These are phyloP conservation scores for Chironomus striatipennis DNA, from an alignment of 1,140 invertebrate genomes.

Conservation along the genomic window DNA sequence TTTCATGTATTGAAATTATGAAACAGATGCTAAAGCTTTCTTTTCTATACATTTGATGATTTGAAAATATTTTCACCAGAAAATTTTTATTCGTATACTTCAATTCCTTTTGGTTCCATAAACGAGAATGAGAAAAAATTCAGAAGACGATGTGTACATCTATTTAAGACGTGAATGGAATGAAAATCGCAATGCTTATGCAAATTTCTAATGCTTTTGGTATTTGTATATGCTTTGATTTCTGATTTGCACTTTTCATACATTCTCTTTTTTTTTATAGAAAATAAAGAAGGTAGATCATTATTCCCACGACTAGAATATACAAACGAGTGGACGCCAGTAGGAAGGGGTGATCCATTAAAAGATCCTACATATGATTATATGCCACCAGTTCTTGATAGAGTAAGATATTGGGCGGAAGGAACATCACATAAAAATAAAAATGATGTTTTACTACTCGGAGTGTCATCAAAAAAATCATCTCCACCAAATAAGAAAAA, in stretches of 20 bases:
- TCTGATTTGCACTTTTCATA: background rate
- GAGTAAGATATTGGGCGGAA: constrained; percentile 69
- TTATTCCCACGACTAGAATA: constrained; percentile 63
- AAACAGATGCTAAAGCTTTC: background rate
- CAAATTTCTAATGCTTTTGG: background rate
- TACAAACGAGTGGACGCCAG: constrained; percentile 64
- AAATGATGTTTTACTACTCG: constrained; percentile 59
- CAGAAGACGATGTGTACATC: too few species aligned
- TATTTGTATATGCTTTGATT: background rate
- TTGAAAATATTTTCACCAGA: too few species aligned
- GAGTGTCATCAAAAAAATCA: constrained; percentile 53
- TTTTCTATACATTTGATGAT: too few species aligned
- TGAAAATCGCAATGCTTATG: background rate
- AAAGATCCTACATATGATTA: constrained; percentile 76
- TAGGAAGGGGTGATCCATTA: constrained; percentile 62
- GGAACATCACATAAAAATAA: constrained; percentile 37
- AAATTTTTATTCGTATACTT: too few species aligned
- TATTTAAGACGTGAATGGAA: background rate
- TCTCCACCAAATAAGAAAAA: constrained; percentile 29
- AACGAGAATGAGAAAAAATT: too few species aligned
- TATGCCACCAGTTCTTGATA: constrained; percentile 62
- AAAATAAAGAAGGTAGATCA: constrained; percentile 35
- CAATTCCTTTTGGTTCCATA: too few species aligned
- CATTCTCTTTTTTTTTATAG: background rate
- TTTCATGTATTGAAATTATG: background rate